Percentiles rank a stretch among this genome's conserved stretches.
Evolutionary conservation across 2,113 vertebrate genomes (phyloP).

Genomic region (Scartelaos histophorus): DNA sequence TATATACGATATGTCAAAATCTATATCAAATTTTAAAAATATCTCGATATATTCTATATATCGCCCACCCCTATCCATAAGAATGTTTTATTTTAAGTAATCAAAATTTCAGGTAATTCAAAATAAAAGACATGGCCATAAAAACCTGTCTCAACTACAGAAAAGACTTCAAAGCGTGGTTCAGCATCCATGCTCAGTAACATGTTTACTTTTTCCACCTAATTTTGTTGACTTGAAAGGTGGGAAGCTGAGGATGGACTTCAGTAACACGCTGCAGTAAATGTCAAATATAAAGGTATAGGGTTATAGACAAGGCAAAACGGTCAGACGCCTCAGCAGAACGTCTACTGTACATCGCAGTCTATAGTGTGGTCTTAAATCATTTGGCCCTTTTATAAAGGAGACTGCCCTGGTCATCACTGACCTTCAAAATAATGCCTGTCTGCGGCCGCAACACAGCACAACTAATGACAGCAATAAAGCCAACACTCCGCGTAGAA

Average conservation of each 20-base stretch:
- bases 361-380: constrained; percentile 33
- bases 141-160: neutral
- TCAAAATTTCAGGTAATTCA: neutral
- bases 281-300: neutral
- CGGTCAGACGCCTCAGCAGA: neutral
- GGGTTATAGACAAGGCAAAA: constrained; percentile 22
- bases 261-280: constrained; percentile 12
- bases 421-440: constrained; percentile 65
- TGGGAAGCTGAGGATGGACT: neutral
- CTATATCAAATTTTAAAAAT: too few species aligned
- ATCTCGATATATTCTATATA: too few species aligned
- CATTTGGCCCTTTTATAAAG: constrained; percentile 6
- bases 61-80: too few species aligned
- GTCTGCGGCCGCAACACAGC: constrained; percentile 48
- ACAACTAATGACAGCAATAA: constrained; percentile 69
- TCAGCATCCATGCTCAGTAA: constrained; percentile 12
- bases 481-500: constrained; percentile 52
- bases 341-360: neutral
- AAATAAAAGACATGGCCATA: neutral
- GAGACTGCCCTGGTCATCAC: constrained; percentile 43
- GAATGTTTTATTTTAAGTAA: neutral
- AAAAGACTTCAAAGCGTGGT: constrained; percentile 22
- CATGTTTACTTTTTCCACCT: constrained; percentile 36
- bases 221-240: neutral
- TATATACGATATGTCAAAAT: too few species aligned